These are phyloP conservation scores for Phalacrocorax aristotelis DNA, from an alignment of 2,113 vertebrate species.

Conservation along the genomic window DNA sequence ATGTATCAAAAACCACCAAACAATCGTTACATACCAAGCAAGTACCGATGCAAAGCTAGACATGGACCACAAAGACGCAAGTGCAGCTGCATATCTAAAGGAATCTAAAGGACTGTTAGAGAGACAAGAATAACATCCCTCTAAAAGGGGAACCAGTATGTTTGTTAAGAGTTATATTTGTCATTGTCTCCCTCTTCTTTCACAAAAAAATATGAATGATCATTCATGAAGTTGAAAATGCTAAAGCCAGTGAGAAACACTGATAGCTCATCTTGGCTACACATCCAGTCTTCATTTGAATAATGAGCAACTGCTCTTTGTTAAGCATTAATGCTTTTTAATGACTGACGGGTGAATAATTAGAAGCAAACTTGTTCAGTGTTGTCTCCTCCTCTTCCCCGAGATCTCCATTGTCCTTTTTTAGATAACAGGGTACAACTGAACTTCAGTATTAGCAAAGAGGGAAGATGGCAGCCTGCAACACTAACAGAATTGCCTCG, in stretches of 20 bases:
- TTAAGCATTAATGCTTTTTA: conserved; percentile 47
- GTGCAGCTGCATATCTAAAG: not conserved
- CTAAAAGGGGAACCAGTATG: not conserved
- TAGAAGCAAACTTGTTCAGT: conserved; percentile 1
- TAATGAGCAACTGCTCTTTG: conserved; percentile 59
- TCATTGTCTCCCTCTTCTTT: not conserved
- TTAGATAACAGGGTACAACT: not conserved
- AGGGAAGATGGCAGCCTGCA: not conserved
- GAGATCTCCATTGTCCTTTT: conserved; percentile 24
- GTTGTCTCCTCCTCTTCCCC: conserved; percentile 9
- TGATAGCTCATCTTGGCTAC: conserved; percentile 52
- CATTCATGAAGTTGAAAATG: conserved; percentile 3
- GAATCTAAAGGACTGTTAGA: not conserved
- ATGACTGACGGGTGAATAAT: conserved; percentile 46
- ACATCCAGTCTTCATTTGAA: conserved; percentile 17
- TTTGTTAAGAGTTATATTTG: not conserved
- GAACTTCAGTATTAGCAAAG: not conserved
- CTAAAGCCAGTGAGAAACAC: conserved; percentile 38
- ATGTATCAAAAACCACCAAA: not conserved
- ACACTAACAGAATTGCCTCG: not conserved
- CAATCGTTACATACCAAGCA: not conserved
- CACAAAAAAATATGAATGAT: conserved; percentile 52
- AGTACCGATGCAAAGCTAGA: not conserved
- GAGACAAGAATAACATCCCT: not conserved
- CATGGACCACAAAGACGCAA: not conserved